Base-by-base conservation (phyloP, 2,888 invertebrate genomes). In the Eupeodes luniger region DNA sequence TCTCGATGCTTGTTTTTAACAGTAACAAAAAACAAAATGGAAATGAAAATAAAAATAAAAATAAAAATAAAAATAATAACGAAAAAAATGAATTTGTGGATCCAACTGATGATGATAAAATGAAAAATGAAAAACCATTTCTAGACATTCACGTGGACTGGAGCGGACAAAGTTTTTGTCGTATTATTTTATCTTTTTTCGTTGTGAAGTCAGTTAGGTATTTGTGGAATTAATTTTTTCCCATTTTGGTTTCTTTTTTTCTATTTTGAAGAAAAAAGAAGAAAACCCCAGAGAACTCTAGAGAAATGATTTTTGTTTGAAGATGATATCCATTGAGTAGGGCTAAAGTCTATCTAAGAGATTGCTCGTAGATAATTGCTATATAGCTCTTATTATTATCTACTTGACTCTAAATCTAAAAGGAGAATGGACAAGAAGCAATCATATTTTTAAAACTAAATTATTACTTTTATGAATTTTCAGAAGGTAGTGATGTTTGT, bases 51-150 rank as follows among this genome's bases (percentile, higher is more conserved):
- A 4, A 19, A 19, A 19, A 9, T n/a, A 19, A 7, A 16, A 55
- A 55, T 5, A 1, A 55, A 55, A 9, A 16, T 16, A 55, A 5
- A 16, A 16, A 55, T 7, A 9, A n/a, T 16, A 44, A 27, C 1
- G 6, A 19, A 64, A 44, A 47, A 47, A 11, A 64, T 19, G 36
- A 47, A 66, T 66, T 66, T 49, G 47, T 66, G 49, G 66, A 66
- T 66, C 19, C 67, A 67, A 67, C 67, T 67, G 67, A 67, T 36
- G 67, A 67, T 51, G 67, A 51, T 34, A 67, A 67, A 67, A 67
- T 51, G 51, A 67, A 69, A 69, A 51, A 51, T 51, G 51, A 69
- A 69, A 69, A 69, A 53, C 51, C 34, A 69, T 16, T 53, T 53
- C 51, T 53, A 53, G 69, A 53, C 69, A 69, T 69, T 69, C 53